phyloP scores from a whole-genome alignment of 2,113 vertebrate species.

The Sphaerodactylus townsendi region DNA sequence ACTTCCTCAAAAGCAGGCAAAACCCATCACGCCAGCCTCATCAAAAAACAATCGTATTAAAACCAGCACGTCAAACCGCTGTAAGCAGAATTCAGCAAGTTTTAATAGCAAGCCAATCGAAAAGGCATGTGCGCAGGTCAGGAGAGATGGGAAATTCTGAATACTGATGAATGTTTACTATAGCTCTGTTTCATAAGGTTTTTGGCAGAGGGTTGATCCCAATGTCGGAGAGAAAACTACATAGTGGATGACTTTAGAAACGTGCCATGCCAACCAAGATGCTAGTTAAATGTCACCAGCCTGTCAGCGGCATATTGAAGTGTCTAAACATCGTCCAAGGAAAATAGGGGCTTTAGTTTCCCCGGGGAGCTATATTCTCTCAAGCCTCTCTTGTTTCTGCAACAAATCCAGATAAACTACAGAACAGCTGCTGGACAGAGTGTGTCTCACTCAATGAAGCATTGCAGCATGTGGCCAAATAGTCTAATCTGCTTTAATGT shows the following conservation, averaged over 20 bases:
- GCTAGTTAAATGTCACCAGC: constrained; percentile 6
- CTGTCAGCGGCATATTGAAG: constrained; percentile 16
- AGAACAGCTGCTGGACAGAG: constrained; percentile 54
- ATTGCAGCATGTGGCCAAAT: constrained; percentile 51
- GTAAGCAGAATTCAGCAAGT: no score
- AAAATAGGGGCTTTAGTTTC: constrained; percentile 37
- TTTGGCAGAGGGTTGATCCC: neutral
- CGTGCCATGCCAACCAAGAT: neutral
- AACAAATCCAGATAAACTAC: constrained; percentile 60
- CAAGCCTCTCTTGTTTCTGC: constrained; percentile 25
- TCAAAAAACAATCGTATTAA: no score
- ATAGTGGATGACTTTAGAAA: neutral
- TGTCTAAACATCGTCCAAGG: constrained; percentile 34
- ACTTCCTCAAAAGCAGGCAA: no score
- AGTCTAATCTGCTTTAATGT: constrained; percentile 50
- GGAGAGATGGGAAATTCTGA: no score
- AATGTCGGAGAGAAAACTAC: neutral
- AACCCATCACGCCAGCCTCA: no score
- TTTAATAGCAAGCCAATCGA: no score
- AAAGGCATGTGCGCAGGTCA: no score
- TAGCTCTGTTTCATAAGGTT: neutral
- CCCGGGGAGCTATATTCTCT: constrained; percentile 28
- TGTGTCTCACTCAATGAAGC: constrained; percentile 58
- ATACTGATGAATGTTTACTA: neutral
- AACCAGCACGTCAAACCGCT: no score